These are phyloP conservation scores for Heterotilapia buettikoferi DNA, from an alignment of 2,113 vertebrate species.

Conservation along the genomic window DNA sequence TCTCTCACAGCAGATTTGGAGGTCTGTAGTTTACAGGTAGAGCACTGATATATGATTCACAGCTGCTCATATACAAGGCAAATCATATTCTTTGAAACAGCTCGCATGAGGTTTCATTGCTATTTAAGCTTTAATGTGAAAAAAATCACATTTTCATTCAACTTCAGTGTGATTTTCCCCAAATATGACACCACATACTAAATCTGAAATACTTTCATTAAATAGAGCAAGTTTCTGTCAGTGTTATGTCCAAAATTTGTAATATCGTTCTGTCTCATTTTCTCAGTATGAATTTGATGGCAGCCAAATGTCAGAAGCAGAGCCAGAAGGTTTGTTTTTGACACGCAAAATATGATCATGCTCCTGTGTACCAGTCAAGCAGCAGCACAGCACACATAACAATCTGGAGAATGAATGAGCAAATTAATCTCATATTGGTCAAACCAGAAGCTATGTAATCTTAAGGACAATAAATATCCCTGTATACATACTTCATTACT, in stretches of 20 bases:
- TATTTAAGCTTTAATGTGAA: not conserved
- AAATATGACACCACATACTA: not conserved
- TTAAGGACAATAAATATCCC: not conserved
- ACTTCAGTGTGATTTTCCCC: not conserved
- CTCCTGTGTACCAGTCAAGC: not conserved
- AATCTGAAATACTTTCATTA: not conserved
- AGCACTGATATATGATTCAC: not conserved
- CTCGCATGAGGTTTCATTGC: not conserved
- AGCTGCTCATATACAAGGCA: not conserved
- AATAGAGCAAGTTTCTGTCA: not conserved
- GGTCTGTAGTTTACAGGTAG: not conserved
- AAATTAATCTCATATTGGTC: not conserved
- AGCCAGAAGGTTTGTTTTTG: not conserved
- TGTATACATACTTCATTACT: not conserved
- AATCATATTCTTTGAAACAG: not conserved
- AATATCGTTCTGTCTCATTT: not conserved
- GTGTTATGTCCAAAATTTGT: not conserved
- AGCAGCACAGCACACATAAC: not conserved
- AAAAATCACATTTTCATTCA: not conserved
- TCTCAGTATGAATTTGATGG: not conserved
- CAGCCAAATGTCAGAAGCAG: not conserved
- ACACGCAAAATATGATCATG: not conserved
- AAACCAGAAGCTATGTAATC: not conserved
- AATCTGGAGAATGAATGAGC: not conserved
- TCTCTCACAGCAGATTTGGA: not conserved